Conservation (phyloP, 2,888 invertebrate genomes). For the Apamea anceps region DNA sequence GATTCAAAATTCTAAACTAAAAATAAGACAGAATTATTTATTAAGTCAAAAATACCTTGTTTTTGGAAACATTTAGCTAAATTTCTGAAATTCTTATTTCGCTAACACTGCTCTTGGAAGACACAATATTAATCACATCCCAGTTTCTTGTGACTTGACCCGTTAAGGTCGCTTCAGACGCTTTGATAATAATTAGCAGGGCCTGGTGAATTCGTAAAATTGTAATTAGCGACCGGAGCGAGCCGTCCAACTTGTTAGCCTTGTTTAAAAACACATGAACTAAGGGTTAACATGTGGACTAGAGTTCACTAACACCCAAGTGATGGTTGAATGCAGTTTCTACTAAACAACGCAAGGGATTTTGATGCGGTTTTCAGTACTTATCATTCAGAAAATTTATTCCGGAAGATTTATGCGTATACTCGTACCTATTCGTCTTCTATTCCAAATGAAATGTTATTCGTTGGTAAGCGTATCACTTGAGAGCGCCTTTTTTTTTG, state of each 20-base stretch:
- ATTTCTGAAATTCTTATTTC: background rate
- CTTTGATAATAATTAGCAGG: constrained; percentile 73
- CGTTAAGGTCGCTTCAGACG: constrained; percentile 41
- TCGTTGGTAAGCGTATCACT: background rate
- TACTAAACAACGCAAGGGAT: background rate
- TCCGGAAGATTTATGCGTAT: background rate
- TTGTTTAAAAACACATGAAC: constrained; percentile 17
- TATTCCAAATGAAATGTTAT: background rate
- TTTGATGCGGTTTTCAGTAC: background rate
- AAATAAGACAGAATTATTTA: background rate
- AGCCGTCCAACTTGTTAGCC: constrained; percentile 3
- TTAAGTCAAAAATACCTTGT: background rate
- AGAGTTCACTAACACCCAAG: background rate
- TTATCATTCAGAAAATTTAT: background rate
- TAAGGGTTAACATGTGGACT: background rate
- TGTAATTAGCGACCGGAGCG: constrained; percentile 29
- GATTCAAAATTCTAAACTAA: background rate
- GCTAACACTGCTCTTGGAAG: background rate
- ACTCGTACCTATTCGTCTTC: background rate
- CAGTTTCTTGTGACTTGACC: constrained; percentile 10
- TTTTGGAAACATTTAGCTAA: background rate
- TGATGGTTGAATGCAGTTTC: background rate
- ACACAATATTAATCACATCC: background rate
- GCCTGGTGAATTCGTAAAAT: constrained; percentile 68
- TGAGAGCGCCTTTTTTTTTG: too few species aligned